Base-by-base conservation (phyloP, 2,113 vertebrate species). In the Mastomys natalensis region DNA sequence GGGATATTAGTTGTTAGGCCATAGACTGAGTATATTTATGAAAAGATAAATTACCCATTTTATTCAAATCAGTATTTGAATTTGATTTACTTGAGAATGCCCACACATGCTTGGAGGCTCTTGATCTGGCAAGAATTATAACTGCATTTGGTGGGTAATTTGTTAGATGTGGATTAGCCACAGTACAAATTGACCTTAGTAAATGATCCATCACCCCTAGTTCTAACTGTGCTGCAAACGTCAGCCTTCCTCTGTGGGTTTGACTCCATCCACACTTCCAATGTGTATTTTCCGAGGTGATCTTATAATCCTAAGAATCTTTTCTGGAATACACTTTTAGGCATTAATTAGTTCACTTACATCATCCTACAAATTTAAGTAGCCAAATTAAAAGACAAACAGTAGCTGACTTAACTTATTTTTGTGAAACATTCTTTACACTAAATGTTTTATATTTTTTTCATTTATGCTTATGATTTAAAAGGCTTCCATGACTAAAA, bases 11-110 rank as follows among this genome's bases (percentile, higher is more conserved):
- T 64, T 84, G 10, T 74, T 78, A 96, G 86, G 80, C 40, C 19
- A 74, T 93, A 37, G 91, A 43, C 4, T 15, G 73, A 68, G 66
- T 9, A 1, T 72, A 84, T 92, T 84, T 92, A 76, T 74, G 82
- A 78, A 91, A 95, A 93, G 95, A 95, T 66, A 89, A 93, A 97
- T 94, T 74, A n/a, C 78, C 64, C 45, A 84, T 91, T 92, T 95
- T 91, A 84, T 70, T 94, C 81, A 76, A 89, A 93, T 96, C 48
- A 70, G 53, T 80, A 45, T 92, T 48, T 70, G 68, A 89, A 97
- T 95, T 85, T 86, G 66, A 95, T 97, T 97, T 96, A 19, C 89
- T 87, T 82, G n/a, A 86, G 58, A 97, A 94, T 94, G 53, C 34
- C 66, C 95, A 80, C 73, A 78, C 77, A 66, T 34, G 62, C 85